phyloP scores from a whole-genome alignment of 1,140 invertebrate genomes.

The Temnothorax longispinosus region DNA sequence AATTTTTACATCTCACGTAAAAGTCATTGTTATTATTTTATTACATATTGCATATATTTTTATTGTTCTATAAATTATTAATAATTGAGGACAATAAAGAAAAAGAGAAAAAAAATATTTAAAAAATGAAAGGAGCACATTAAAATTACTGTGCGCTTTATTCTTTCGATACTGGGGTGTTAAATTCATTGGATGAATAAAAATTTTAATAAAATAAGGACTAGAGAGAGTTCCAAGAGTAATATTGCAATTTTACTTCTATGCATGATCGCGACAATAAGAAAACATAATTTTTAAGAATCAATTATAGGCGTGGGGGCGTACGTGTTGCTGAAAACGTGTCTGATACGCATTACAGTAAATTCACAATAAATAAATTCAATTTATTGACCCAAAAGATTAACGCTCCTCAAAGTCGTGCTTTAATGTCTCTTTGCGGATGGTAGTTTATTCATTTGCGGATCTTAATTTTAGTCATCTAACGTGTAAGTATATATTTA shows the following conservation, averaged over 20 bases:
- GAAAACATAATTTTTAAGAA: neutral
- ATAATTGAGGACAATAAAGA: too few species aligned
- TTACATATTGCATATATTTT: too few species aligned
- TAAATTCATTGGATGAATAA: neutral
- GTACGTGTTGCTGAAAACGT: neutral
- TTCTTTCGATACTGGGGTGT: too few species aligned
- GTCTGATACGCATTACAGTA: neutral
- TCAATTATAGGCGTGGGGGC: neutral
- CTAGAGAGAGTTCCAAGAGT: neutral
- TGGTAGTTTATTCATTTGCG: neutral
- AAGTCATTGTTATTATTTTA: too few species aligned
- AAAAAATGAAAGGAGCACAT: too few species aligned
- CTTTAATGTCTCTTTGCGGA: neutral
- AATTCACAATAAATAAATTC: conserved; percentile 1
- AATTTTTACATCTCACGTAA: too few species aligned
- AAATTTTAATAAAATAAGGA: neutral
- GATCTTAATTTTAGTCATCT: neutral
- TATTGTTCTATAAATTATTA: too few species aligned
- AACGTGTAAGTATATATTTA: conserved; percentile 17
- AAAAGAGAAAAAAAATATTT: too few species aligned
- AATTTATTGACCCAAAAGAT: neutral
- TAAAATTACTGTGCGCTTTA: too few species aligned
- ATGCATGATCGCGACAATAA: neutral
- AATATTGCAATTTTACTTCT: neutral
- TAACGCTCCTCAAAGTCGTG: neutral